A percentile compares a stretch with the other conserved stretches of the same genome.
Evolutionary conservation across 35 echinoderm and acorn worm species (phyloP).

Genomic region (Lytechinus variegatus): DNA sequence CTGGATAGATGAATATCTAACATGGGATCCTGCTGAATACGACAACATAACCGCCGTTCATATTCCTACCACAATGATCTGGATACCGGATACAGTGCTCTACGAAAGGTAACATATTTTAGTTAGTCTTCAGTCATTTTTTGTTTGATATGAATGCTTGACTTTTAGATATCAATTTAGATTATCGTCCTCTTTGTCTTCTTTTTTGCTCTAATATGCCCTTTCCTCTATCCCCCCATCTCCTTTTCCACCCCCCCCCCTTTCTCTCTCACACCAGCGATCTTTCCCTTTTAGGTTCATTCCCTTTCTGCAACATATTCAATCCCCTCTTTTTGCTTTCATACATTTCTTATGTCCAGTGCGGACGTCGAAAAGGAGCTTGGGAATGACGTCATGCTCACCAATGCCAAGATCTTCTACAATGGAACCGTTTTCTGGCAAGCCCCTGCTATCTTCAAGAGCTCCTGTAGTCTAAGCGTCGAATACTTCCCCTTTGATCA

Average conservation of each 20-base stretch:
- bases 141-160: too few relatives aligned
- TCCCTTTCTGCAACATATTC: too few relatives aligned
- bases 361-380: constrained; percentile 92
- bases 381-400: constrained; percentile 83
- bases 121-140: too few relatives aligned
- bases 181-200: too few relatives aligned
- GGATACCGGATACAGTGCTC: constrained; percentile 94
- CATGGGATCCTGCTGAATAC: constrained; percentile 81
- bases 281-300: too few relatives aligned
- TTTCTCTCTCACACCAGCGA: neutral
- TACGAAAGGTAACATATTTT: constrained; percentile 74
- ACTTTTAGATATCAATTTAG: neutral
- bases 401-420: constrained; percentile 72
- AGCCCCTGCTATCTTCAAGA: constrained; percentile 91
- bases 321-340: too few relatives aligned
- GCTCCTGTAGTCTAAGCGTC: constrained; percentile 79
- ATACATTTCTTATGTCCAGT: neutral
- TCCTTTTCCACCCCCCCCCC: too few relatives aligned
- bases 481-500: constrained; percentile 87
- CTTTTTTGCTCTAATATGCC: too few relatives aligned
- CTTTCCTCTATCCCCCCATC: too few relatives aligned
- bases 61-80: constrained; percentile 69
- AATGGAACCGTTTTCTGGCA: constrained; percentile 75
- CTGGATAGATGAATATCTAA: constrained; percentile 83
- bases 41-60: constrained; percentile 76